Conservation (phyloP, 2,888 invertebrate genomes). For the Melitaea athalia region DNA sequence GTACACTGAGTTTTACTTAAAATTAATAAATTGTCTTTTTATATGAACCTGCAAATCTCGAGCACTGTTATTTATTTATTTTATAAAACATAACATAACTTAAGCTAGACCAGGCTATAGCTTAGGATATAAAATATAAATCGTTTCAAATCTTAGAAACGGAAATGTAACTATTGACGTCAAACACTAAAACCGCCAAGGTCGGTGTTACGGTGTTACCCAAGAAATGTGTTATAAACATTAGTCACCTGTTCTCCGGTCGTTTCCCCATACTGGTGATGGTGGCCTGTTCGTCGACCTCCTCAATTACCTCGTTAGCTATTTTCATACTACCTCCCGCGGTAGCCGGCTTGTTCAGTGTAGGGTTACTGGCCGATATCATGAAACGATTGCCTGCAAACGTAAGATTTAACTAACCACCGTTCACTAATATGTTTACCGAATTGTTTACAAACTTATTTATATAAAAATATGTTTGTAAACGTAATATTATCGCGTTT, state of each 20-base stretch:
- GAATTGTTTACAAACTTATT: background rate
- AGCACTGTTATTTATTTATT: too few relatives aligned
- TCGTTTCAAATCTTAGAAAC: too few relatives aligned
- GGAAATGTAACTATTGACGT: too few relatives aligned
- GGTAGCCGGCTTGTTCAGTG: constrained; percentile 62
- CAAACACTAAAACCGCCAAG: background rate
- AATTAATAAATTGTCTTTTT: too few relatives aligned
- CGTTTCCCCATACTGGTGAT: constrained; percentile 86
- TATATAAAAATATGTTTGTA: background rate
- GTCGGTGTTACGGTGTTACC: background rate
- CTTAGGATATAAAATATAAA: too few relatives aligned
- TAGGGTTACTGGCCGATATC: constrained; percentile 72
- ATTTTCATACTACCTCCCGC: constrained; percentile 84
- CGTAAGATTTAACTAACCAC: background rate
- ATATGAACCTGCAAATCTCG: too few relatives aligned
- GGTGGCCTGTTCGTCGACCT: constrained; percentile 91
- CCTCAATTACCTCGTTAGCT: constrained; percentile 87
- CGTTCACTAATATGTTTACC: too few relatives aligned
- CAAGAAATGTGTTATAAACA: constrained; percentile 9
- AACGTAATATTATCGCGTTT: background rate
- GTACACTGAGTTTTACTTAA: too few relatives aligned
- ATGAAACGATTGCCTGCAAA: constrained; percentile 64
- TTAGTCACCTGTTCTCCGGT: constrained; percentile 70
- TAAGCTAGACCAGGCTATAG: too few relatives aligned
- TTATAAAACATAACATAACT: too few relatives aligned